Conservation (phyloP, 1,140 invertebrate genomes). For the Zaprionus capensis region DNA sequence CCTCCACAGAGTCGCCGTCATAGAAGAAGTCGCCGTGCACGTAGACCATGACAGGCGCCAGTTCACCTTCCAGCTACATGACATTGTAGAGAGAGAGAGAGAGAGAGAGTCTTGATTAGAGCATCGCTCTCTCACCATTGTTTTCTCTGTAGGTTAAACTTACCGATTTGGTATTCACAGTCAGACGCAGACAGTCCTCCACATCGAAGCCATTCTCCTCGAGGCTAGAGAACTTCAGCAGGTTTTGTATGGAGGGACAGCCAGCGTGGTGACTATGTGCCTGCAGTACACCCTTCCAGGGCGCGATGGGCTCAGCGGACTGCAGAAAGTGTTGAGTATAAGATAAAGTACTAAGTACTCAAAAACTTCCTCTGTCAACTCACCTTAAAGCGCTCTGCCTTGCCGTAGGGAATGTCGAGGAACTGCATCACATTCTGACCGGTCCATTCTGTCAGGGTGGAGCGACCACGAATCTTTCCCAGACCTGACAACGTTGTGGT, state of each 20-base stretch:
- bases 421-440: slow-evolving; percentile 75
- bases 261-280: slow-evolving; percentile 63
- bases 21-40: slow-evolving; percentile 83
- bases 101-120: neutral
- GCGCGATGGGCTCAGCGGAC: slow-evolving; percentile 62
- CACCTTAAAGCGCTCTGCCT: slow-evolving; percentile 75
- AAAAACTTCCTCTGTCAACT: neutral
- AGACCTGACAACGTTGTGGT: slow-evolving; percentile 57
- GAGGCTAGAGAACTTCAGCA: slow-evolving; percentile 55
- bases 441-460: slow-evolving; percentile 66
- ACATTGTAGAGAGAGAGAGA: neutral
- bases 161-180: slow-evolving; percentile 74
- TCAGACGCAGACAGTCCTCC: slow-evolving; percentile 74
- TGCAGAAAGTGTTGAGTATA: slow-evolving; percentile 10
- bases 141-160: slow-evolving; percentile 2
- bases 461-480: slow-evolving; percentile 73
- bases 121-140: neutral
- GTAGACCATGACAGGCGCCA: slow-evolving; percentile 80
- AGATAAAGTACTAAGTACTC: neutral
- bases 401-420: slow-evolving; percentile 77
- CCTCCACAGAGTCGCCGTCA: slow-evolving; percentile 71
- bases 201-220: slow-evolving; percentile 66
- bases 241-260: slow-evolving; percentile 75
- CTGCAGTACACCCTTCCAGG: slow-evolving; percentile 85
- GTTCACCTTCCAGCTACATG: slow-evolving; percentile 54